phyloP scores from a whole-genome alignment of 2,797 vertebrate genomes.

The Poeciliopsis gracilis region DNA sequence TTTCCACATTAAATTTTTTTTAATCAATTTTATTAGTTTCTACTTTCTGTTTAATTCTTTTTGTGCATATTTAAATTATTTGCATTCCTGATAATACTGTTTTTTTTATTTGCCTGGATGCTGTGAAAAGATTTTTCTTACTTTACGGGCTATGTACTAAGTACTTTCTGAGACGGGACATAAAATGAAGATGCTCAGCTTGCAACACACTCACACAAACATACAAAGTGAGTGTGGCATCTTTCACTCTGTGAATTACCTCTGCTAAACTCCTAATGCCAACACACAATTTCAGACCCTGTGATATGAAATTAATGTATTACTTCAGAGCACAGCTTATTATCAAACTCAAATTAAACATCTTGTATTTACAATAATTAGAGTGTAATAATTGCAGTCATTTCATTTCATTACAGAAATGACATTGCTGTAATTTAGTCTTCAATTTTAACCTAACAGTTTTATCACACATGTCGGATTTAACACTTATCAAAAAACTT shows the following conservation, averaged over 20 bases:
- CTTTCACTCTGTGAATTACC: background rate
- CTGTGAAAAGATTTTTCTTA: background rate
- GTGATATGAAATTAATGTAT: conserved; percentile 9
- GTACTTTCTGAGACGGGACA: background rate
- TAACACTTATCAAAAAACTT: conserved; percentile 29
- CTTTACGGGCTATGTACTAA: background rate
- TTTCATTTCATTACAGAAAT: conserved; percentile 55
- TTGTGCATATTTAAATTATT: background rate
- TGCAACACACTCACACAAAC: conserved; percentile 3
- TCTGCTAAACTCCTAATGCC: conserved; percentile 5
- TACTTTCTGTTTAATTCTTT: background rate
- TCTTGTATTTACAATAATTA: conserved; percentile 64
- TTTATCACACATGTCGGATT: conserved; percentile 45
- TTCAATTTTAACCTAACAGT: conserved; percentile 43
- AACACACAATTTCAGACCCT: conserved; percentile 2
- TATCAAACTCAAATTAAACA: conserved; percentile 43
- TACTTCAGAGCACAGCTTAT: conserved; percentile 25
- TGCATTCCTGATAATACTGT: background rate
- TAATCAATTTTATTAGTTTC: background rate
- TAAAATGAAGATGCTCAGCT: background rate
- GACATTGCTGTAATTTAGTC: conserved; percentile 52
- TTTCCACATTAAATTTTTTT: background rate
- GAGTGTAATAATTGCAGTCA: conserved; percentile 56
- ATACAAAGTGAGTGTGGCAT: background rate
- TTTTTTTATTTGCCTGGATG: background rate